Percentiles rank a stretch among this genome's conserved stretches.
These are phyloP conservation scores for Aspiorhynchus laticeps DNA, from an alignment of 2,113 vertebrate species.

Conservation along the genomic window DNA sequence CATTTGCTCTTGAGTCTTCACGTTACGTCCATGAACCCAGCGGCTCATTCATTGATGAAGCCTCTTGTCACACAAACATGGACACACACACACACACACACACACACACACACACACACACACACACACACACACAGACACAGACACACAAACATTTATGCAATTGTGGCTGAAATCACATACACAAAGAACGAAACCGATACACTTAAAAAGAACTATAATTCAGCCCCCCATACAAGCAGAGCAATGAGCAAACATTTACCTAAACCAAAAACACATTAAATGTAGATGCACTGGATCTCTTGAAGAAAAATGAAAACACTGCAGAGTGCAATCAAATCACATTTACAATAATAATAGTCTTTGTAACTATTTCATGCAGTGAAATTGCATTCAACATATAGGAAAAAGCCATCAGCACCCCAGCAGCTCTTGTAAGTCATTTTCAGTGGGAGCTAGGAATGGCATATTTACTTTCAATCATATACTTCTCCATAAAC, in stretches of 20 bases:
- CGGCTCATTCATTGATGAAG: conserved; percentile 25
- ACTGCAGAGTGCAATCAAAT: not conserved
- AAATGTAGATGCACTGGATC: not conserved
- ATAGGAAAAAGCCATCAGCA: not conserved
- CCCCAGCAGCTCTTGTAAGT: not conserved
- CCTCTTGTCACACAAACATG: not conserved
- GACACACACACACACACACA: not conserved
- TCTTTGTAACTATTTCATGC: not conserved
- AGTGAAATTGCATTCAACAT: not conserved
- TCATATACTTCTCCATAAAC: not conserved
- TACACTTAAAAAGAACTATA: not conserved
- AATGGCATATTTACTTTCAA: not conserved
- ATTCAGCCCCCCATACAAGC: not conserved
- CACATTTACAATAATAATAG: not conserved
- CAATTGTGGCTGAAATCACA: not conserved
- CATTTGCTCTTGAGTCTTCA: conserved; percentile 65
- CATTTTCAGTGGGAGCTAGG: not conserved
- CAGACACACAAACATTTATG: not conserved
- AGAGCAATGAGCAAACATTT: not conserved
- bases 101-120: too few species aligned
- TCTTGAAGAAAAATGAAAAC: conserved; percentile 39
- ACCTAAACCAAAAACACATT: conserved; percentile 14
- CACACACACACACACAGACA: too few species aligned
- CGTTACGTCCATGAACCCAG: conserved; percentile 62
- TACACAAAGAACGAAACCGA: not conserved